Conservation (phyloP, 2,113 vertebrate species). For the Nannobrachium achirus region DNA sequence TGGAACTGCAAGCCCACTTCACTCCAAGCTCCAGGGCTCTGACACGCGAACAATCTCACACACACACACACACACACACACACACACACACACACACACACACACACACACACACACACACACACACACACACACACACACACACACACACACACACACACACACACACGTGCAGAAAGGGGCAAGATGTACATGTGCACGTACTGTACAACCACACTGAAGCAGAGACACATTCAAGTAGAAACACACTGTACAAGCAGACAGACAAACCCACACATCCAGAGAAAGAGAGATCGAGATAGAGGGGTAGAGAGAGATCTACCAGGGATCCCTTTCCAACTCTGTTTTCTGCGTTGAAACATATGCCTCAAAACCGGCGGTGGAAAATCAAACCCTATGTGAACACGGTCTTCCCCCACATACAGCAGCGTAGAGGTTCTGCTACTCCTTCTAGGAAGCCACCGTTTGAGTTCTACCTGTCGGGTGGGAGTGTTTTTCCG, state of each 20-base stretch:
- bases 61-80: slow-evolving; percentile 10
- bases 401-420: no score
- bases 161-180: background rate
- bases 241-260: background rate
- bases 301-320: slow-evolving; percentile 31
- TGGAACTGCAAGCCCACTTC: slow-evolving; percentile 44
- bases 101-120: slow-evolving; percentile 16
- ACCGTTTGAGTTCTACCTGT: no score
- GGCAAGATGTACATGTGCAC: background rate
- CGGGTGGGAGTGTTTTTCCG: no score
- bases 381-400: no score
- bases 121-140: slow-evolving; percentile 10
- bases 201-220: background rate
- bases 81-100: background rate
- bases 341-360: no score
- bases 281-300: slow-evolving; percentile 13
- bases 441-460: no score
- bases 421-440: no score
- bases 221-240: slow-evolving; percentile 1
- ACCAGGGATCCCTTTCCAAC: background rate
- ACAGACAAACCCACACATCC: slow-evolving; percentile 10
- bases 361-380: no score
- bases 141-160: background rate
- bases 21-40: slow-evolving; percentile 43
- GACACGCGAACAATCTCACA: slow-evolving; percentile 10